phyloP scores from a whole-genome alignment of 2,113 vertebrate genomes.

The Dasypus novemcinctus region DNA sequence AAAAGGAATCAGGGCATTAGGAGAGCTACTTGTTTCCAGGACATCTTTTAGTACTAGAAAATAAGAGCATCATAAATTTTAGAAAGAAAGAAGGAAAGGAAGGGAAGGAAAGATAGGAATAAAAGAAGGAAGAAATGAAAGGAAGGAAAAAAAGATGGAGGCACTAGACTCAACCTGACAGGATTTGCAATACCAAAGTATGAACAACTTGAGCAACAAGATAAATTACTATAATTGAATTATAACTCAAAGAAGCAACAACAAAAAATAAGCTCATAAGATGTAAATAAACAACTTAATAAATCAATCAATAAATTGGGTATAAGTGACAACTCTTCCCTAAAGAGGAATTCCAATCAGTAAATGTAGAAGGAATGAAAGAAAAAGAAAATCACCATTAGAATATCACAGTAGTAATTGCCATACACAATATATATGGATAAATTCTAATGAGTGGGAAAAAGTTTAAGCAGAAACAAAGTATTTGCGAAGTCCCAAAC shows the following conservation, averaged over 20 bases:
- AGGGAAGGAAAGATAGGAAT: fast-evolving
- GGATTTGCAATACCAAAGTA: neutral
- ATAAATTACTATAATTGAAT: neutral
- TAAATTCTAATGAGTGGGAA: neutral
- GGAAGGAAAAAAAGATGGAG: neutral
- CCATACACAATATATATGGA: neutral
- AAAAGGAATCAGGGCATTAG: neutral
- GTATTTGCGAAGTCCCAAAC: neutral
- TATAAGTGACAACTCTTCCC: neutral
- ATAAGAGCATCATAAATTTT: neutral
- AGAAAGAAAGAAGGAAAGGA: neutral
- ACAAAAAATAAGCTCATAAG: neutral
- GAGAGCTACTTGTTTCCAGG: neutral
- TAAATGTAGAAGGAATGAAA: neutral
- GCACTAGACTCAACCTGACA: neutral
- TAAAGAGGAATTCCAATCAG: neutral
- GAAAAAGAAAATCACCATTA: neutral
- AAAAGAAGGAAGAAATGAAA: neutral
- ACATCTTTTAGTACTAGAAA: neutral
- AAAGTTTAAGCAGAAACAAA: neutral
- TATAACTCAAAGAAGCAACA: neutral
- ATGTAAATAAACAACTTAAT: neutral
- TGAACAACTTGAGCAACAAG: neutral
- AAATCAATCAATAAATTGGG: neutral
- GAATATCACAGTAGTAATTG: neutral